Evolutionary conservation across 1,140 invertebrate genomes (phyloP).

Genomic region (Saxidomus purpurata): DNA sequence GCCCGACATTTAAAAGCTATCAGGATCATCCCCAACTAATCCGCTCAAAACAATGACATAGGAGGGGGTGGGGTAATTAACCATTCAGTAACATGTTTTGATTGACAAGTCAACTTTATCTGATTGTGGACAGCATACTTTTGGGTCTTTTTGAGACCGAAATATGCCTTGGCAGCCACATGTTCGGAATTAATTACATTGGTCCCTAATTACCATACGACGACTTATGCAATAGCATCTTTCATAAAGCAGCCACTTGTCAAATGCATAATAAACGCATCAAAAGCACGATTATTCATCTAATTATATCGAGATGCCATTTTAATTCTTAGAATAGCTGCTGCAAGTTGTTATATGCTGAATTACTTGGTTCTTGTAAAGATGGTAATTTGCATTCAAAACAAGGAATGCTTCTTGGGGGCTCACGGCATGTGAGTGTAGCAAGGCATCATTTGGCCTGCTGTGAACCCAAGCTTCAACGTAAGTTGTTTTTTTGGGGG

Average conservation of each 20-base stretch:
- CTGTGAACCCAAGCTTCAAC: too few relatives aligned
- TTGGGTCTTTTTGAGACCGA: too few relatives aligned
- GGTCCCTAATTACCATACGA: not conserved
- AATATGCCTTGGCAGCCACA: not conserved
- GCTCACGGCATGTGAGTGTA: too few relatives aligned
- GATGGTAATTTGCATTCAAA: too few relatives aligned
- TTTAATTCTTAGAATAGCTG: not conserved
- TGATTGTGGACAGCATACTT: conserved; percentile 13
- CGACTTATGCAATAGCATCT: conserved; percentile 11
- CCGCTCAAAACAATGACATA: not conserved
- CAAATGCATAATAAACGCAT: conserved; percentile 34
- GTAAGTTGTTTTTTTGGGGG: too few relatives aligned
- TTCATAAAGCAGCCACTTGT: not conserved
- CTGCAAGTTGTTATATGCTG: not conserved
- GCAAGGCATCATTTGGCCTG: too few relatives aligned
- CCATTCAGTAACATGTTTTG: not conserved
- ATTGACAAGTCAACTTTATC: conserved; percentile 27
- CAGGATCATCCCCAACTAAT: not conserved
- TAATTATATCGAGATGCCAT: not conserved
- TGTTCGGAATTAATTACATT: conserved; percentile 21
- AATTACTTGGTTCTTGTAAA: too few relatives aligned
- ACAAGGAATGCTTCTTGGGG: too few relatives aligned
- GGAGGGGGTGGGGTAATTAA: conserved; percentile 26
- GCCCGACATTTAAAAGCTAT: conserved; percentile 16
- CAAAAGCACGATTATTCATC: conserved; percentile 3